phyloP scores from a whole-genome alignment of 2,113 vertebrate species.

The Lipotes vexillifer region DNA sequence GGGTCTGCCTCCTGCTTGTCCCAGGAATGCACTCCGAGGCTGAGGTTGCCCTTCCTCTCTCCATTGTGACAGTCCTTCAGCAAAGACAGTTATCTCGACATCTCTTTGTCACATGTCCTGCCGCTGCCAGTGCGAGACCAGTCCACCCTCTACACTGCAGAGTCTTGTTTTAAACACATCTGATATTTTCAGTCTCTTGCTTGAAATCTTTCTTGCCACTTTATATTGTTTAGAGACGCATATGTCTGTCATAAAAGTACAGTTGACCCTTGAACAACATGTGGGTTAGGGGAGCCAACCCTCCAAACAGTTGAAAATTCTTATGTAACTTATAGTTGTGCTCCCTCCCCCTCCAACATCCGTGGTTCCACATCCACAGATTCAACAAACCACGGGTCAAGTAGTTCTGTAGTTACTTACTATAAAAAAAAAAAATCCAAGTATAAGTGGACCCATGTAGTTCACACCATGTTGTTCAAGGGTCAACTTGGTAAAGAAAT shows the following conservation, averaged over 20 bases:
- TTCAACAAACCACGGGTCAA: background rate
- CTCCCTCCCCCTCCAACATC: fast-evolving
- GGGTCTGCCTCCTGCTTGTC: background rate
- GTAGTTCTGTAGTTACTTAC: background rate
- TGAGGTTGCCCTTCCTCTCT: background rate
- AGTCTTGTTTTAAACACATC: background rate
- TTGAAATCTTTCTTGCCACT: background rate
- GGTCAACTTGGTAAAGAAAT: background rate
- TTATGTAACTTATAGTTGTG: background rate
- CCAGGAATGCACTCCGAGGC: no score
- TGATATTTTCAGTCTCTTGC: background rate
- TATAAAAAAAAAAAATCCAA: background rate
- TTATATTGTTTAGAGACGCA: background rate
- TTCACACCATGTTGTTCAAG: background rate
- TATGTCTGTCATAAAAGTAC: background rate
- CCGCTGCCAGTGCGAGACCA: background rate
- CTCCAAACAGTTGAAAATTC: background rate
- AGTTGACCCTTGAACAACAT: background rate
- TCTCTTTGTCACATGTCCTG: background rate
- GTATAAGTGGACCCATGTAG: background rate
- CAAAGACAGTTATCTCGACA: fast-evolving
- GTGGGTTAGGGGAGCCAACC: background rate
- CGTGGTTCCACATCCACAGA: background rate
- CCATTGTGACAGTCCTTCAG: background rate
- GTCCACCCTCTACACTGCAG: fast-evolving